A percentile compares a stretch with the other conserved stretches of the same genome.
Evolutionary conservation across 2,888 invertebrate genomes (phyloP).

Genomic region (Nomada ruficornis): DNA sequence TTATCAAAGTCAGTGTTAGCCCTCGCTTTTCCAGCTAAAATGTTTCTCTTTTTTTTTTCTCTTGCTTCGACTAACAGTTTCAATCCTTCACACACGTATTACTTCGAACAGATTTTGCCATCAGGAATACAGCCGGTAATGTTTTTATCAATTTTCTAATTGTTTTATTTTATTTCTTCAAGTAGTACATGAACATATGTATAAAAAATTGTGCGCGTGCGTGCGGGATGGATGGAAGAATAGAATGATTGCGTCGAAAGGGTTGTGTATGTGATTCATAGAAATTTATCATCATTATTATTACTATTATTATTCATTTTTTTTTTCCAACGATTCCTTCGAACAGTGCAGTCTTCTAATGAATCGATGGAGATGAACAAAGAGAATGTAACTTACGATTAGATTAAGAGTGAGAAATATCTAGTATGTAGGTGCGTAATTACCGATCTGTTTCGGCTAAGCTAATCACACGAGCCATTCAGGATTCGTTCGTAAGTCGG

Average conservation of each 20-base stretch:
- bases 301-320: constrained; percentile 14
- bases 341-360: constrained; percentile 38
- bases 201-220: constrained; percentile 49
- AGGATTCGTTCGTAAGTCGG: constrained; percentile 18
- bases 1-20: neutral
- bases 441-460: constrained; percentile 52
- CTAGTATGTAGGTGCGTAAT: constrained; percentile 62
- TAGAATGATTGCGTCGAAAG: constrained; percentile 17
- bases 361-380: constrained; percentile 29
- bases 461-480: constrained; percentile 34
- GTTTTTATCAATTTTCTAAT: too few relatives aligned
- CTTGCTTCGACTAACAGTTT: constrained; percentile 18
- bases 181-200: constrained; percentile 48
- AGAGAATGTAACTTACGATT: constrained; percentile 27
- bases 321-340: constrained; percentile 32
- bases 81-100: too few relatives aligned
- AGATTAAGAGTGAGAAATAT: constrained; percentile 27
- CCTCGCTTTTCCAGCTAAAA: neutral
- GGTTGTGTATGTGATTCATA: constrained; percentile 15
- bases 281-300: constrained; percentile 6
- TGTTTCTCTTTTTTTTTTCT: constrained; percentile 1
- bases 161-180: too few relatives aligned
- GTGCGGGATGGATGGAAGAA: neutral
- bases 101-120: too few relatives aligned
- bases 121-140: too few relatives aligned